phyloP scores from a whole-genome alignment of 1,140 invertebrate genomes.

The Drosophila willistoni region DNA sequence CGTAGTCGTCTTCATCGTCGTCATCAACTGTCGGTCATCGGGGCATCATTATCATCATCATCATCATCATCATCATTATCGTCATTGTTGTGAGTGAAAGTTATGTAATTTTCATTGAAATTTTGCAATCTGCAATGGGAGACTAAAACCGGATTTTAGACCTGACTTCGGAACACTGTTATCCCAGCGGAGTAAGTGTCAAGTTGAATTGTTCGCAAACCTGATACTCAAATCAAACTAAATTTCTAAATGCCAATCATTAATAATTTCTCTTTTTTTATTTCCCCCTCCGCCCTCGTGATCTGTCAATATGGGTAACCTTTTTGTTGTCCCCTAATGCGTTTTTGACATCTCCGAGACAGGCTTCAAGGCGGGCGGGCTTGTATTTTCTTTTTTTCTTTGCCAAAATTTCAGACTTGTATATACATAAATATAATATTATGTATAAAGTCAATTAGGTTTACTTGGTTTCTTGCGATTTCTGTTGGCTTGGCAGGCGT shows the following conservation, averaged over 20 bases:
- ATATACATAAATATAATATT: conserved; percentile 16
- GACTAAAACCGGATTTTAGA: conserved; percentile 61
- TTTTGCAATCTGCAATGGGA: conserved; percentile 71
- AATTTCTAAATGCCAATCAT: conserved; percentile 80
- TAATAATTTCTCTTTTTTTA: conserved; percentile 73
- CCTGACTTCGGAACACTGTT: conserved; percentile 31
- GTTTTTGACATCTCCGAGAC: conserved; percentile 62
- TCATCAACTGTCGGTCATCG: conserved; percentile 5
- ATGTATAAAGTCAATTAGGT: conserved; percentile 62
- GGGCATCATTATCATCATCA: conserved; percentile 53
- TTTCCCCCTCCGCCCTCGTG: neutral
- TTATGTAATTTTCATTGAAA: conserved; percentile 69
- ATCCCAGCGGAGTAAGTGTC: conserved; percentile 32
- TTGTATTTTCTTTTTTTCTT: neutral
- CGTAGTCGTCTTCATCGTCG: conserved; percentile 18
- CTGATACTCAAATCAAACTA: conserved; percentile 66
- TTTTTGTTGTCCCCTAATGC: conserved; percentile 42
- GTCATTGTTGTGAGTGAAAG: conserved; percentile 69
- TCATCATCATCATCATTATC: conserved; percentile 56
- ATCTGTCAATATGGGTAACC: conserved; percentile 45
- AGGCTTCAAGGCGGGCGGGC: conserved; percentile 16
- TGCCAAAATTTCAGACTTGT: conserved; percentile 27
- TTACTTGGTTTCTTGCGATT: conserved; percentile 54
- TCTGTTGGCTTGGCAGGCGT: conserved; percentile 48
- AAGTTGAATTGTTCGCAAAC: conserved; percentile 44